phyloP scores from a whole-genome alignment of 35 echinoderm and acorn worm species.

The Stichopus chloronotus region DNA sequence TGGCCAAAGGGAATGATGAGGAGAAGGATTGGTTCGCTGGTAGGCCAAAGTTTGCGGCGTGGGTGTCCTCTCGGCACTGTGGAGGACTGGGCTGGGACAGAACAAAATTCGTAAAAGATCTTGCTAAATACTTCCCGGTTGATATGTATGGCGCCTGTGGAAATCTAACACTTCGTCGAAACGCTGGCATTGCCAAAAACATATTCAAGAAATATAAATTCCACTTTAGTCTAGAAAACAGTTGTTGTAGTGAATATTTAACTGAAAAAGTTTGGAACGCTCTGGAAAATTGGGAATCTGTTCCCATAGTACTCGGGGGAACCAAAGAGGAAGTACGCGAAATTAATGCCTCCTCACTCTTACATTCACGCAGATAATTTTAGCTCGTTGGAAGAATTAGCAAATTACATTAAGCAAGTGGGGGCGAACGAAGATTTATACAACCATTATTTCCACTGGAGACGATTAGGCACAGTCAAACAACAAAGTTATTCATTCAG shows the following conservation, averaged over 20 bases:
- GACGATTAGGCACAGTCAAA: background rate
- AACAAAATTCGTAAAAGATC: too few relatives aligned
- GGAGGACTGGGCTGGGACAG: conserved; percentile 35
- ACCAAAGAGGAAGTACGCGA: conserved; percentile 6
- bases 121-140: too few relatives aligned
- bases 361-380: conserved; percentile 48
- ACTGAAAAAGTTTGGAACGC: too few relatives aligned
- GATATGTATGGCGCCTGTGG: too few relatives aligned
- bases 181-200: background rate
- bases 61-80: conserved; percentile 54
- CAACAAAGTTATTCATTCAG: background rate
- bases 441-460: conserved; percentile 53
- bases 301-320: conserved; percentile 25
- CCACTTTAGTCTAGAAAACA: too few relatives aligned
- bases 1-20: background rate
- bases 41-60: conserved; percentile 32
- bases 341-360: too few relatives aligned
- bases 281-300: background rate
- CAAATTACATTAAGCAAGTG: conserved; percentile 33
- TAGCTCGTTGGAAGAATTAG: conserved; percentile 7
- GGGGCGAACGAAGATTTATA: conserved; percentile 21
- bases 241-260: too few relatives aligned
- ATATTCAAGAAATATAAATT: conserved; percentile 2
- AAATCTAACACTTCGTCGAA: too few relatives aligned
- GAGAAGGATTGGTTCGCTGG: background rate